These are phyloP conservation scores for Origma solitaria DNA, from an alignment of 2,113 vertebrate genomes.

Conservation along the genomic window DNA sequence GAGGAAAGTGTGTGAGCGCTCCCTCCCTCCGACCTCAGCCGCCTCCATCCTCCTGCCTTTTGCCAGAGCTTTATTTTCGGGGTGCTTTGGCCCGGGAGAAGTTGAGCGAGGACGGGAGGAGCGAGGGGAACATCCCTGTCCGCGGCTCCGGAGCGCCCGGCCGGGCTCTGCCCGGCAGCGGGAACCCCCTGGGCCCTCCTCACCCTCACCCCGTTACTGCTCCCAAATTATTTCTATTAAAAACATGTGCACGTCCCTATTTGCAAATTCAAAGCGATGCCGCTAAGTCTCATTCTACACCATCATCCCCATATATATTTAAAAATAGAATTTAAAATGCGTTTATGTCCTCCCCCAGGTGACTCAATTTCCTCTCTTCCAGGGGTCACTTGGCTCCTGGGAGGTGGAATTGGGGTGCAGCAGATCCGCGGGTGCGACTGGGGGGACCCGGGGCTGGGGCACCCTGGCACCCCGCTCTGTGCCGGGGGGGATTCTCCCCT, in stretches of 20 bases:
- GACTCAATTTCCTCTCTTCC: neutral
- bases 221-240: neutral
- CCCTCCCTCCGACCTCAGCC: neutral
- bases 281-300: neutral
- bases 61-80: neutral
- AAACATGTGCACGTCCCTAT: neutral
- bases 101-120: neutral
- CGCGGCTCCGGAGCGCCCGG: neutral
- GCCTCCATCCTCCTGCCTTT: neutral
- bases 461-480: neutral
- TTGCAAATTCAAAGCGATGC: neutral
- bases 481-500: neutral
- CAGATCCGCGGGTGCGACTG: neutral
- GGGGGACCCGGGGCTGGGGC: accelerated
- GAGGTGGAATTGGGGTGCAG: neutral
- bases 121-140: neutral
- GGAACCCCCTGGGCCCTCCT: neutral
- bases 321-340: neutral
- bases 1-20: conserved; percentile 5
- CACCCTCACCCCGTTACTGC: neutral
- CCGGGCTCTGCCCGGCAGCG: neutral
- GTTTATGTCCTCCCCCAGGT: neutral
- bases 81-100: neutral
- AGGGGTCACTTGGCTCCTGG: neutral
- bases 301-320: accelerated